Evolutionary conservation across 2,888 invertebrate species (phyloP), one percentile per base, ranked within the genome.

Genomic region (Dryadula phaetusa): DNA sequence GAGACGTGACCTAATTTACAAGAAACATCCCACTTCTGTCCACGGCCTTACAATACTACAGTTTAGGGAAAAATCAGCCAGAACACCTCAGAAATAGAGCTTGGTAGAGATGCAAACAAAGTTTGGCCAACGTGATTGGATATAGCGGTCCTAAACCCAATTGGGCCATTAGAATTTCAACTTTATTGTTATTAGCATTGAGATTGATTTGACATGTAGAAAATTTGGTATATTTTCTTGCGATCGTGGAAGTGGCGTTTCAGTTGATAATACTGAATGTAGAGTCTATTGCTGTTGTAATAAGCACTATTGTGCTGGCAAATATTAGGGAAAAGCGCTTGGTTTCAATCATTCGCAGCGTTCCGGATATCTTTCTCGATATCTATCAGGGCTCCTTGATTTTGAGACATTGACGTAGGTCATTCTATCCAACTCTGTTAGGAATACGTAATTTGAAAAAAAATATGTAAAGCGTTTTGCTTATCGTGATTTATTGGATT

Each of bases 1-100:
- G 81, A 85, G 82, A 87, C 87, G 87, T 88, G 88, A 87, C 87
- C 88, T 82, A 86, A 86, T 87, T 88, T 84, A 80, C 76, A 81
- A 80, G 85, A 87, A 86, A 87, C 87, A 86, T 86, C 83, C 84
- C 82, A 81, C 84, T 80, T 76, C 74, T 71, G 73, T 71, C 60
- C 70, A 75, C 76, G 75, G 70, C 70, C 37, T 74, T 75, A 72
- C n/a, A 49, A 16, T 69, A 40, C 69, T 44, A 37, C 3, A 61
- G 61, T 70, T 64, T 76, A 76, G 71, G 67, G 74, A 67, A 82
- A 81, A 81, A 70, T 71, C 71, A 70, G 40, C 75, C 77, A 74
- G 78, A 82, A 70, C 62, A 25, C 75, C 66, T 70, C 66, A 18
- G 58, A 64, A 64, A 76, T 79, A 84, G 72, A 76, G 77, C 68